Conservation (phyloP, 2,797 vertebrate genomes). For the Notolepis coatsorum region DNA sequence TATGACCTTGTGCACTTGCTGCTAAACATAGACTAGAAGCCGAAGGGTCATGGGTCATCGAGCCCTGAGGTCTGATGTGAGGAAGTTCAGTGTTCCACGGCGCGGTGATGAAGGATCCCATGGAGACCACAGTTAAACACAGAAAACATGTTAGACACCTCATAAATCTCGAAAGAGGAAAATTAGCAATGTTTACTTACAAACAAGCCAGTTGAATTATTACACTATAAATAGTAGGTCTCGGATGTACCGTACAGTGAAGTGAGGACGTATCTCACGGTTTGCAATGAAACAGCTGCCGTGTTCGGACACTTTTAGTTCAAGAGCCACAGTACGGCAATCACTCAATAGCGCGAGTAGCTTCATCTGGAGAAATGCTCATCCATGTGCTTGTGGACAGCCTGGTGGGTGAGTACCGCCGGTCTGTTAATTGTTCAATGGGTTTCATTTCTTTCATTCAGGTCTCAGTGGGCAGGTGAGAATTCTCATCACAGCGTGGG, state of each 20-base stretch:
- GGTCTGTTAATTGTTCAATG: no score
- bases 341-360: no score
- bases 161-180: constrained; percentile 34
- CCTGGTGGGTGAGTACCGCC: no score
- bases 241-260: not conserved
- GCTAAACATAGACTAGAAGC: constrained; percentile 48
- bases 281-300: constrained; percentile 11
- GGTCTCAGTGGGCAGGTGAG: no score
- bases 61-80: constrained; percentile 44
- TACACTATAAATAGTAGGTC: constrained; percentile 21
- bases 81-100: constrained; percentile 50
- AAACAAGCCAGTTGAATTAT: constrained; percentile 16
- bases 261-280: constrained; percentile 1
- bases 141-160: constrained; percentile 32
- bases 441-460: no score
- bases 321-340: no score
- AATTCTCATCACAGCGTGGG: no score
- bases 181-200: constrained; percentile 32
- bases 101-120: constrained; percentile 33
- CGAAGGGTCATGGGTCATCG: constrained; percentile 20
- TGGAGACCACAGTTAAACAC: constrained; percentile 4
- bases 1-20: constrained; percentile 38
- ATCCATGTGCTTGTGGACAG: no score
- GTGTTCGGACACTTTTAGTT: no score
- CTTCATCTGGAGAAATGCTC: no score